Evolutionary conservation across 1,140 invertebrate genomes (phyloP).

Genomic region (Lasioglossum baleicum): DNA sequence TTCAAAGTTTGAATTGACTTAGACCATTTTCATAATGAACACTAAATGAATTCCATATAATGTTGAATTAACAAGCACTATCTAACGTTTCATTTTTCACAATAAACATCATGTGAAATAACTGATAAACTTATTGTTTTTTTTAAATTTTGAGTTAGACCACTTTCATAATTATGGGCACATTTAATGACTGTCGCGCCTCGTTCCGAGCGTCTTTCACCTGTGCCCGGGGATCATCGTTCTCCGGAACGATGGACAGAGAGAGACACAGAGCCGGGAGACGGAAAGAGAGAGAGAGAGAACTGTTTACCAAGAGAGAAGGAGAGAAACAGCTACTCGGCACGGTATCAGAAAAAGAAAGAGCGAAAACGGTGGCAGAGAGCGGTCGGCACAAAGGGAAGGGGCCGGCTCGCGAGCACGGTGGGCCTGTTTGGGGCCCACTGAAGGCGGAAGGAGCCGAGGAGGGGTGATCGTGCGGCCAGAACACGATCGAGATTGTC

Average conservation of each 20-base stretch:
- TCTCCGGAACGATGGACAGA: not conserved
- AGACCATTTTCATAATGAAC: constrained; percentile 1
- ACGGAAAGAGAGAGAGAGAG: constrained; percentile 44
- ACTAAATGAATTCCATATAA: not conserved
- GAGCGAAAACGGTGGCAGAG: constrained; percentile 45
- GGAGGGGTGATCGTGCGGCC: constrained; percentile 44
- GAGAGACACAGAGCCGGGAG: not conserved
- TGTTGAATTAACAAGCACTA: no score
- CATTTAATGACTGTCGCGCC: constrained; percentile 34
- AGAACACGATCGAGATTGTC: constrained; percentile 62
- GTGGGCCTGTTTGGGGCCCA: constrained; percentile 54
- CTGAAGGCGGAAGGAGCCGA: constrained; percentile 52
- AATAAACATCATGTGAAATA: no score
- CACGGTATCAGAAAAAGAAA: constrained; percentile 32
- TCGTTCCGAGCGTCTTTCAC: constrained; percentile 52
- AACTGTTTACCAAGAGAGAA: constrained; percentile 9
- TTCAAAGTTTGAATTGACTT: no score
- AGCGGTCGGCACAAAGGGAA: constrained; percentile 14
- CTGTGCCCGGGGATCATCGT: constrained; percentile 29
- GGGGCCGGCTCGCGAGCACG: constrained; percentile 46
- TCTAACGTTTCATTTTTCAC: no score
- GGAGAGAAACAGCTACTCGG: not conserved
- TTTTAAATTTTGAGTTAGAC: no score
- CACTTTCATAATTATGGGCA: no score
- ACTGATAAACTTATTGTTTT: no score